Conservation (phyloP, 2,888 invertebrate species). For the Anthrax anthrax region DNA sequence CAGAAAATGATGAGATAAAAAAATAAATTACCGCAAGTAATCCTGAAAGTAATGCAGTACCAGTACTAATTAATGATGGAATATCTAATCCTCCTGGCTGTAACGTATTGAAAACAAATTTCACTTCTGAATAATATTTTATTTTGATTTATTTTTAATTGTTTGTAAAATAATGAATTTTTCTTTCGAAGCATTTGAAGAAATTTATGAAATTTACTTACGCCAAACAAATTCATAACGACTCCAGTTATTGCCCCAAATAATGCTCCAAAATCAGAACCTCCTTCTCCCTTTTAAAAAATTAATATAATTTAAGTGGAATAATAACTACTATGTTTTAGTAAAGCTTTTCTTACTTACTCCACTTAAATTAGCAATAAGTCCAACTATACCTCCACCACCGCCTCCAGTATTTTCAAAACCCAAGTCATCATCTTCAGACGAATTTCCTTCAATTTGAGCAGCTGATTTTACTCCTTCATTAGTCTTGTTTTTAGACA, state of each 20-base stretch:
- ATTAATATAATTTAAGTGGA: neutral
- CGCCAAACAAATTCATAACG: constrained; percentile 30
- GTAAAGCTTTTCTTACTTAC: constrained; percentile 18
- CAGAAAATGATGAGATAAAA: neutral
- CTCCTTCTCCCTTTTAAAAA: constrained; percentile 27
- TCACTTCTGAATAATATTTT: neutral
- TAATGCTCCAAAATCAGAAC: constrained; percentile 33
- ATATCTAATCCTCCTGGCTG: constrained; percentile 31
- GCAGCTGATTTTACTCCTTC: constrained; percentile 11
- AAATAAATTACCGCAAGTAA: constrained; percentile 21
- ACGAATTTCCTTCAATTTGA: constrained; percentile 5
- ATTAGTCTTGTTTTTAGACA: neutral
- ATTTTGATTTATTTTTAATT: too few species aligned
- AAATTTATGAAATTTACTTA: too few species aligned
- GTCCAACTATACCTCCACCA: constrained; percentile 22
- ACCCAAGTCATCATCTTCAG: neutral
- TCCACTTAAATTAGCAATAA: constrained; percentile 31
- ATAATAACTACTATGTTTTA: neutral
- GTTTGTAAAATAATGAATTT: too few species aligned
- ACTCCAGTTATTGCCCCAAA: constrained; percentile 31
- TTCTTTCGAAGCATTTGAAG: too few species aligned
- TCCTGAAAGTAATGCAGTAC: constrained; percentile 27
- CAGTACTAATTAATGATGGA: constrained; percentile 25
- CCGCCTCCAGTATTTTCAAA: constrained; percentile 9
- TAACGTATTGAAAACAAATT: neutral